A percentile compares a stretch with the other conserved stretches of the same genome.
phyloP scores from a whole-genome alignment of 2,888 invertebrate species.

The Lucinisca nassula region DNA sequence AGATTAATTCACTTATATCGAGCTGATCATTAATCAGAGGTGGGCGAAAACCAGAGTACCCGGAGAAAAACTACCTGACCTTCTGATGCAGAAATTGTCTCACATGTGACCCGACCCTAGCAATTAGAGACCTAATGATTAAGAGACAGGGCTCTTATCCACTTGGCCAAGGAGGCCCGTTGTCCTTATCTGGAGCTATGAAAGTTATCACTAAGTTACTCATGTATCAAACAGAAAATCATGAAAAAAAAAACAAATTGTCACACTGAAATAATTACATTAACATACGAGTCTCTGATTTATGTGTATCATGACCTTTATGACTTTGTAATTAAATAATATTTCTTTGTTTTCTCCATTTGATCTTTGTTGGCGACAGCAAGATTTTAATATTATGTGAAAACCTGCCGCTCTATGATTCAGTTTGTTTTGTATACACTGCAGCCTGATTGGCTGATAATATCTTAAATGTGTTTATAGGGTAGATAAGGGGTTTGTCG shows the following conservation, averaged over 20 bases:
- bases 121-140: no score
- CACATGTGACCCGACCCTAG: no score
- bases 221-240: neutral
- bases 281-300: neutral
- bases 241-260: neutral
- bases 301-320: neutral
- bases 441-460: neutral
- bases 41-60: no score
- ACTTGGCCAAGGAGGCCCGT: no score
- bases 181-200: no score
- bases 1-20: no score
- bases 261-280: neutral
- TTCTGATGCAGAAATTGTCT: no score
- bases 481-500: constrained; percentile 67
- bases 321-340: neutral
- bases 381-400: neutral
- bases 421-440: constrained; percentile 1
- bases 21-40: no score
- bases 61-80: no score
- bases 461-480: constrained; percentile 6
- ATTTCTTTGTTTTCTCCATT: neutral
- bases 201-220: no score
- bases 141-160: no score
- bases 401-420: neutral
- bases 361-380: neutral